Base-by-base conservation (phyloP, 1,140 invertebrate species). In the Panulirus ornatus region DNA sequence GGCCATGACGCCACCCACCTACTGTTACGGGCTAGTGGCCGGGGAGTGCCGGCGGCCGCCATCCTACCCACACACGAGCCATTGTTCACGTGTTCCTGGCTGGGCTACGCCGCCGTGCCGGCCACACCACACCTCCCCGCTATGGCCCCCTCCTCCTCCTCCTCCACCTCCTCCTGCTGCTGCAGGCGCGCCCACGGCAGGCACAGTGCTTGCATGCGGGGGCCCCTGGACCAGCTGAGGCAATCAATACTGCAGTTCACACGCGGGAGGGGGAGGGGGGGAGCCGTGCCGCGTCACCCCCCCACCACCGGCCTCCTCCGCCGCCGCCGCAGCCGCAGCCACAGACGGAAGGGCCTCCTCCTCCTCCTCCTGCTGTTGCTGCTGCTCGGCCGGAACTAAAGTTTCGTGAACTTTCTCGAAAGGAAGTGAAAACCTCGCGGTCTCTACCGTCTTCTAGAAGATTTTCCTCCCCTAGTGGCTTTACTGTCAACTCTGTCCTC, bases 191-290 rank as follows among this genome's bases (percentile, higher is more conserved):
- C 54, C 54, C 54, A 58, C 1, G 19, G 54, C 54, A 58, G 54
- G 19, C 54, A 58, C 14, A 19, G 54, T 58, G 54, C 54, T 58
- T 58, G 14, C 11, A 14, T 58, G 54, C 54, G 6, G 58, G 34
- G 58, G 82, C 8, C n/a, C 40, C 71, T 76, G 84, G 38, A 34
- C 76, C 86, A 81, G 58, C 76, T 81, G 58, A 44, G 27, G 51
- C 63, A 81, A 88, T 88, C 86, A 88, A 88, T 88, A 88, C 86
- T 81, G 54, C 76, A 88, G 86, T 88, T 79, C 76, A 70, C 86
- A 88, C 42, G 27, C 38, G 36, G 14, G 44, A 42, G 16, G 5
- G 36, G 11, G 40, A 36, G 44, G 40, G 14, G 11, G 38, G 38
- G 16, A 11, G 44, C 36, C 76, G 22, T 54, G 9, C n/a, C n/a